phyloP scores from a whole-genome alignment of 1,140 invertebrate species.

The Potamilus streckersoni region DNA sequence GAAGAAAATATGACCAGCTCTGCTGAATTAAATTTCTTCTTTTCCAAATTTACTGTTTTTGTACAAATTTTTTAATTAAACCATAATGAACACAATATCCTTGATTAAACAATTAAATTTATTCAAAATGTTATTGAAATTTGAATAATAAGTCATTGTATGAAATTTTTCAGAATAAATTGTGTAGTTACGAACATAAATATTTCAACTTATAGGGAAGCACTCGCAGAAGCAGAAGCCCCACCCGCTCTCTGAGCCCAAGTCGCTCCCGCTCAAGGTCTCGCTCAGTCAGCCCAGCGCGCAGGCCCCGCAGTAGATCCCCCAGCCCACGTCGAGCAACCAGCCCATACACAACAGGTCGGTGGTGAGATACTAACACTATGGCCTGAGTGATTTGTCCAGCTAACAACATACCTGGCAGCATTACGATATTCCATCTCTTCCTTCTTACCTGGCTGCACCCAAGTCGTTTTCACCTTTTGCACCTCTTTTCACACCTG shows the following conservation, averaged over 20 bases:
- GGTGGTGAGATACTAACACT: slow-evolving; percentile 10
- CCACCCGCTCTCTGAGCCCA: slow-evolving; percentile 43
- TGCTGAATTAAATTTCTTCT: too few species aligned
- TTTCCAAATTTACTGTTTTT: neutral
- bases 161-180: slow-evolving; percentile 2
- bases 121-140: neutral
- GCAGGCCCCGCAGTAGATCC: slow-evolving; percentile 54
- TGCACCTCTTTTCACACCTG: too few species aligned
- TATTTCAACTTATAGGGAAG: slow-evolving; percentile 37
- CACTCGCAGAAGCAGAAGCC: slow-evolving; percentile 53
- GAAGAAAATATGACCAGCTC: too few species aligned
- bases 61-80: neutral
- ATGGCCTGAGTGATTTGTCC: too few species aligned
- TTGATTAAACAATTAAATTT: slow-evolving; percentile 8
- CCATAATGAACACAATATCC: neutral
- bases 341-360: slow-evolving; percentile 36
- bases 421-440: too few species aligned
- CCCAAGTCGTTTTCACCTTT: too few species aligned
- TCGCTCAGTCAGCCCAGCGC: slow-evolving; percentile 52
- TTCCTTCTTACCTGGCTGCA: too few species aligned
- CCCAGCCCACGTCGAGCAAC: slow-evolving; percentile 36
- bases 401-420: too few species aligned
- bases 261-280: slow-evolving; percentile 40
- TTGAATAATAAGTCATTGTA: neutral
- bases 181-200: neutral